Base-by-base conservation (phyloP, 2,113 vertebrate species). In the Ictidomys tridecemlineatus region DNA sequence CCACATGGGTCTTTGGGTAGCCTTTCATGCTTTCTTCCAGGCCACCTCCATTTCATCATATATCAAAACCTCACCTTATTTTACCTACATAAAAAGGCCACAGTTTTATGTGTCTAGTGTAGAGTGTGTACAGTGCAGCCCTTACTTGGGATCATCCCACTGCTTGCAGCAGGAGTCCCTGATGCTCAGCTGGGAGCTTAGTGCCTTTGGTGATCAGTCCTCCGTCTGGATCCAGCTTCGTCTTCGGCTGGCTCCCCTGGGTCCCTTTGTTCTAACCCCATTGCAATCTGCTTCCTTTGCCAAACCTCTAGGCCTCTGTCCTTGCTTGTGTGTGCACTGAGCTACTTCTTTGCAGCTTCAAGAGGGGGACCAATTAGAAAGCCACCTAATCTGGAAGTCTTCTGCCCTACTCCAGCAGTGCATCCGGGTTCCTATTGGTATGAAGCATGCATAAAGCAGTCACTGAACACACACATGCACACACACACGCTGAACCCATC, bases 371-470 rank as follows among this genome's bases (percentile, higher is more conserved):
- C 56, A 14, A 42, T n/a, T 61, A 42, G 76, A 70, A 79, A 26
- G 32, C 5, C 16, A n/a, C n/a, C n/a, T n/a, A n/a, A n/a, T n/a
- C n/a, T n/a, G n/a, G n/a, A n/a, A n/a, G n/a, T n/a, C n/a, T n/a
- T n/a, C n/a, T n/a, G n/a, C n/a, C n/a, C n/a, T 4, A 17, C 3
- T 16, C 20, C 13, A 32, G 12, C 0, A 90, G 8, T 8, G 1
- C 18, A 8, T 30, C 8, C 7, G 20, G 0, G 0, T 58, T 30
- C 5, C 48, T 11, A 56, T 37, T 56, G 5, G 45, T 80, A 65
- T 26, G 26, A 37, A 34, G n/a, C 1, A 1, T 4, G 39, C 24
- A 45, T 0, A 8, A n/a, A 45, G 26, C 4, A 78, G 69, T 30
- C 26, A 45, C 4, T 1, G 26, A 30, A 80, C 2, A 5, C 53